Evolutionary conservation across 2,888 invertebrate species (phyloP).

Genomic region (Cephus nigrinus): DNA sequence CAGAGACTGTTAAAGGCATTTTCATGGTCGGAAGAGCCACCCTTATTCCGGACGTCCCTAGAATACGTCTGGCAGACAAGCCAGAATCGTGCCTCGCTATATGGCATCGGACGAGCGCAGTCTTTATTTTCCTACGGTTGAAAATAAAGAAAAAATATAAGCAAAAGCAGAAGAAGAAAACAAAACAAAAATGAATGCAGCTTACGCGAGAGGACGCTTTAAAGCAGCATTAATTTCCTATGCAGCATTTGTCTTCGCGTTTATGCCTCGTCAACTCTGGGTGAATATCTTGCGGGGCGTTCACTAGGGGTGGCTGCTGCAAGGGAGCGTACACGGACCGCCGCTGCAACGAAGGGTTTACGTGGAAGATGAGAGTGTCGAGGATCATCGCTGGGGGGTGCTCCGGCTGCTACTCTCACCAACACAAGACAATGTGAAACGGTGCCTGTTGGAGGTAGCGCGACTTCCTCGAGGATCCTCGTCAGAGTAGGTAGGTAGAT

Average conservation of each 20-base stretch:
- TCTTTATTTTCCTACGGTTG: constrained; percentile 2
- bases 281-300: neutral
- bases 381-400: neutral
- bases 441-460: neutral
- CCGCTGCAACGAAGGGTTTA: neutral
- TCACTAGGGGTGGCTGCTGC: neutral
- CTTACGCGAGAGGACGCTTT: constrained; percentile 13
- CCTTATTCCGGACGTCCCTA: neutral
- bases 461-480: neutral
- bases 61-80: neutral
- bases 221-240: constrained; percentile 25
- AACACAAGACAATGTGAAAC: neutral
- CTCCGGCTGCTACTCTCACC: neutral
- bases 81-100: neutral
- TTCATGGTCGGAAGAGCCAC: neutral
- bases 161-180: neutral
- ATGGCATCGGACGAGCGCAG: neutral
- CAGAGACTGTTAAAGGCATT: neutral
- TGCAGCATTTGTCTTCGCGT: constrained; percentile 18
- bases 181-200: neutral
- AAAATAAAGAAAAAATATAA: neutral
- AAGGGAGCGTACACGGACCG: neutral
- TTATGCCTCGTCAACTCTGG: constrained; percentile 19
- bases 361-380: constrained; percentile 1
- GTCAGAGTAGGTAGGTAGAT: neutral